phyloP scores from a whole-genome alignment of 2,797 vertebrate species.

The Meriones psammophilus region DNA sequence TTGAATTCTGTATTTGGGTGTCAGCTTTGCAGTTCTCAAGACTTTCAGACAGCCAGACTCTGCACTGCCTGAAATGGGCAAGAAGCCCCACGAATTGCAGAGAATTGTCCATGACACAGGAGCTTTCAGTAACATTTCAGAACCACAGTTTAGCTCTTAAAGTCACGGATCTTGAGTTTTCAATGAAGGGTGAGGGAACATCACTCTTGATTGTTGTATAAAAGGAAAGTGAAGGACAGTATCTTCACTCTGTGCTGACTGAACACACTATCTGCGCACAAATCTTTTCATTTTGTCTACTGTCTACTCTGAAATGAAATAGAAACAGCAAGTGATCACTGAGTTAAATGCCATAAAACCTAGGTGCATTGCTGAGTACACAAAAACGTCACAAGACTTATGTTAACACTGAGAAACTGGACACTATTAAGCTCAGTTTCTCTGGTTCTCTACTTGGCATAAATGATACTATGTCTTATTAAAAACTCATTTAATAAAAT shows the following conservation, averaged over 20 bases:
- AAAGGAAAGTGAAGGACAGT: not conserved
- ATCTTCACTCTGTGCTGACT: not conserved
- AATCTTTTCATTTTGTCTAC: not conserved
- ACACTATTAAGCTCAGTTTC: not conserved
- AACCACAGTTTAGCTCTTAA: conserved; percentile 74
- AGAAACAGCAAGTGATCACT: not conserved
- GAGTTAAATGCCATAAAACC: not conserved
- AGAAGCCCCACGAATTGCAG: conserved; percentile 73
- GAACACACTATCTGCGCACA: not conserved
- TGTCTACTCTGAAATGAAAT: not conserved
- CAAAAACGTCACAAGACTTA: not conserved
- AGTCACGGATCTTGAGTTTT: not conserved
- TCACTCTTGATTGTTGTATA: not conserved
- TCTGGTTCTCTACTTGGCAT: not conserved
- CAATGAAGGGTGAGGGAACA: not conserved
- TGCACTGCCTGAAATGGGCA: conserved; percentile 50
- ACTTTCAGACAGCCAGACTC: conserved; percentile 69
- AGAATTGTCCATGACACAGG: not conserved
- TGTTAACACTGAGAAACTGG: not conserved
- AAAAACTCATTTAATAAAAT: conserved; percentile 7
- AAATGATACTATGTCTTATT: not conserved
- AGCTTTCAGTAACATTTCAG: conserved; percentile 90
- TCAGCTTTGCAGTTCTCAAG: conserved; percentile 79
- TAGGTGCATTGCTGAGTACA: not conserved
- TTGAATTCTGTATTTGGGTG: conserved; percentile 76